A percentile compares a stretch with the other conserved stretches of the same genome.
Conservation (phyloP, 2,797 vertebrate species). For the Argya squamiceps region DNA sequence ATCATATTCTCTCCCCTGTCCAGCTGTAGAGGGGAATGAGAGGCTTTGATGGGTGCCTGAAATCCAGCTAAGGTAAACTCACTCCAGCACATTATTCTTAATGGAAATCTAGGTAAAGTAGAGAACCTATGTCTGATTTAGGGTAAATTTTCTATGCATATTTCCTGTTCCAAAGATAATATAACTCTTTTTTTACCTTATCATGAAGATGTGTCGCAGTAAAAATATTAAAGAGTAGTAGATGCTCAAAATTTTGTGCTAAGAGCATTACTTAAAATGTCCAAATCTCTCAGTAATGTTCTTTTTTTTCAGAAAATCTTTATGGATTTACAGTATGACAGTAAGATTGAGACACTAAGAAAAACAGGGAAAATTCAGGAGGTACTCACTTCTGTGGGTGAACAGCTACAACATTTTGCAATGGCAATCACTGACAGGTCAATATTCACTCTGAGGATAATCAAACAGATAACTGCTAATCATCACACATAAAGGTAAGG, state of each 20-base stretch:
- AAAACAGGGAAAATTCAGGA: background rate
- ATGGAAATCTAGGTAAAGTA: background rate
- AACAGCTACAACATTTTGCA: background rate
- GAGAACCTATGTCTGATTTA: background rate
- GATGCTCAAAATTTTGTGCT: background rate
- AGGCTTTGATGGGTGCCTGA: background rate
- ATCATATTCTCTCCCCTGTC: background rate
- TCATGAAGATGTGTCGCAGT: background rate
- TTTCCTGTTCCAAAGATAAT: background rate
- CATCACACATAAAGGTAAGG: background rate
- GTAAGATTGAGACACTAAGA: background rate
- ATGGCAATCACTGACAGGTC: background rate
- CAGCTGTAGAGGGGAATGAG: no score
- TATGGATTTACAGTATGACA: background rate
- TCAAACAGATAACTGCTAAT: background rate
- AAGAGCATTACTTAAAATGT: background rate
- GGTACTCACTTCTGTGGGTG: background rate
- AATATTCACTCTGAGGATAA: background rate
- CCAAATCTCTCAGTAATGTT: background rate
- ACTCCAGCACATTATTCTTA: background rate
- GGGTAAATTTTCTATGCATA: background rate
- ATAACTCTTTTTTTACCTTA: background rate
- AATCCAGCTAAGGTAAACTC: background rate
- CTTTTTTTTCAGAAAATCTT: background rate
- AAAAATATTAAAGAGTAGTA: background rate